Conservation (phyloP, 2,113 vertebrate species). For the Fregetta grallaria region DNA sequence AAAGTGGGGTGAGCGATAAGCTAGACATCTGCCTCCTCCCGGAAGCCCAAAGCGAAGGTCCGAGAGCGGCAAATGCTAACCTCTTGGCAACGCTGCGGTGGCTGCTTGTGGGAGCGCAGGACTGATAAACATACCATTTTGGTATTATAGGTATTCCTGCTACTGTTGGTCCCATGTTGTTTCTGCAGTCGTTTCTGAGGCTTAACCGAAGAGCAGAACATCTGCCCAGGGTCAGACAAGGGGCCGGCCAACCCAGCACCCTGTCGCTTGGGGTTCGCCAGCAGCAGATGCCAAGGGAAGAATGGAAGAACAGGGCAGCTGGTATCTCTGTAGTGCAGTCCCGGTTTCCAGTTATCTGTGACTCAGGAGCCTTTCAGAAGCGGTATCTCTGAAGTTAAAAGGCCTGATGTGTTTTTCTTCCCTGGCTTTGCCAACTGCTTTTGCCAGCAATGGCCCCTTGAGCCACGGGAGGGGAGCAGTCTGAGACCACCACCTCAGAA, state of each 20-base stretch:
- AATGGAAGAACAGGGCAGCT: background rate
- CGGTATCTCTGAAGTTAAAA: background rate
- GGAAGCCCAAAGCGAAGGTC: background rate
- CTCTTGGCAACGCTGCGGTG: background rate
- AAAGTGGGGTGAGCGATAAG: background rate
- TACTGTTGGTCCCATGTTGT: background rate
- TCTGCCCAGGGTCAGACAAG: background rate
- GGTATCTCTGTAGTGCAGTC: conserved; percentile 5
- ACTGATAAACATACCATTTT: background rate
- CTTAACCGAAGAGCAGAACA: background rate
- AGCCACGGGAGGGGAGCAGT: background rate
- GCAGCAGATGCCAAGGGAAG: background rate
- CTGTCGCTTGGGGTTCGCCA: background rate
- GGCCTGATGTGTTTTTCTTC: background rate
- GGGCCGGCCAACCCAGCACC: background rate
- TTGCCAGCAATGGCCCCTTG: background rate
- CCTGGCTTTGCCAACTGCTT: background rate
- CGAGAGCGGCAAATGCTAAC: background rate
- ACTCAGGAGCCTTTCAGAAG: background rate
- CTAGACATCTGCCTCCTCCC: background rate
- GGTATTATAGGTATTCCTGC: background rate
- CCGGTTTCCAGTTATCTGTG: background rate
- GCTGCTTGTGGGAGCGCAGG: background rate
- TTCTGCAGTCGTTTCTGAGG: conserved; percentile 10
- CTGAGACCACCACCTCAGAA: background rate